Evolutionary conservation across 2,797 vertebrate genomes (phyloP), one percentile per base, ranked within the genome.

Genomic region (Synaphobranchus kaupii): DNA sequence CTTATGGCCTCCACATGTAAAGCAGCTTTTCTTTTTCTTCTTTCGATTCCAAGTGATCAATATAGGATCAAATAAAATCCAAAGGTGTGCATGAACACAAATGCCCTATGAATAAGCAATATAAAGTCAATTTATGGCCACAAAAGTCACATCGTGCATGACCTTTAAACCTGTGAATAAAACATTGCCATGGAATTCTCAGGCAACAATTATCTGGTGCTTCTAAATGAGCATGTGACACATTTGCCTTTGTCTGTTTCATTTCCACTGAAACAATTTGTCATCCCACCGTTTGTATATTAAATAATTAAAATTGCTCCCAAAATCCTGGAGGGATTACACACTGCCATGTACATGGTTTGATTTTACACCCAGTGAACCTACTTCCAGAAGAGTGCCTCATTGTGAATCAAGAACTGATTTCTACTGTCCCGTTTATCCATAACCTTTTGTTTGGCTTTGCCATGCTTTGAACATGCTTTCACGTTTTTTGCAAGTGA

Each of bases 341-440:
- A 47, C 25, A 71, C 80, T 68, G 56, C 15, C 39, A 48, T 47
- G 52, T 66, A 63, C 25, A 44, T 82, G 34, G 68, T 48, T 39
- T 81, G 44, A 86, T 81, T 86, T 86, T 82, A 63, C 85, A 63
- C 73, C 63, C 54, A 60, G 56, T 63, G 56, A 86, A 81, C 44
- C 39, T 82, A 28, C 73, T 81, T 81, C n/a, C 25, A n/a, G 76
- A 47, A 54, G 52, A 63, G n/a, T 58, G 52, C 48, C 60, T 39
- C 44, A 39, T 56, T 31, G 47, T n/a, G 58, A 50, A 66, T 50
- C 48, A 25, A 68, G 54, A 82, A 68, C 58, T 48, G 76, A 78
- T 83, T 63, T 82, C 78, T 39, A 80, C n/a, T 28, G n/a, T 28
- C 17, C 56, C 20, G 54, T 86, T 20, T 81, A 22, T 15, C 56